Base-by-base conservation (phyloP, 2,888 invertebrate species). In the Plemyria rubiginata region DNA sequence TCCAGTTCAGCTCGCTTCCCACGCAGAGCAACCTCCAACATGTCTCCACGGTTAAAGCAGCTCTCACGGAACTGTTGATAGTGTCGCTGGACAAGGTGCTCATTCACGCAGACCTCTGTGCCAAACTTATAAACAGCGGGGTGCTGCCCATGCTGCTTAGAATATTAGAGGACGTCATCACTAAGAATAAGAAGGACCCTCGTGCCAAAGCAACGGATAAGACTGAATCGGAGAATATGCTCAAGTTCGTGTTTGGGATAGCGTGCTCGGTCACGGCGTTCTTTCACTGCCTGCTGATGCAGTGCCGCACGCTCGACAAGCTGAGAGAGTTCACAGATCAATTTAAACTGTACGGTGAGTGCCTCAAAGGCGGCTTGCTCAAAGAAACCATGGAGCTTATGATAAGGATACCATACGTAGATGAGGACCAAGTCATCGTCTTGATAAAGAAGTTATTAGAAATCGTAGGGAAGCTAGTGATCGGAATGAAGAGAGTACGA, bases 141-240 rank as follows among this genome's bases (percentile, higher is more conserved):
- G 88, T 94, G 29, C 72, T 95, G n/a, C 95, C 95, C 3, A 94
- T 94, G 93, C 87, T 94, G 46, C 81, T 95, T 8, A 84, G 94
- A 65, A 80, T 95, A 45, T 75, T 95, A 13, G 95, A 95, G 74
- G 94, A 94, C 62, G 92, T 93, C 3, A 83, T 90, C 41, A 87
- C 87, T 46, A 93, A 93, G 70, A 82, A 79, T 63, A 86, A 84
- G 70, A 82, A 78, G 64, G 82, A 81, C 64, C 79, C 77, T 55
- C 82, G 79, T 67, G 79, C 75, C 69, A 82, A 80, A 74, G 81
- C 79, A 51, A 71, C 66, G 6, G 78, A 79, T 67, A 80, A 83
- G 77, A 78, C 86, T 62, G 94, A 94, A 76, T 90, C 93, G 9
- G 87, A 89, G 16, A 85, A 94, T 67, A 77, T 93, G 69, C 93